Conservation (phyloP, 2,113 vertebrate species). For the Xyliphius kryptos region DNA sequence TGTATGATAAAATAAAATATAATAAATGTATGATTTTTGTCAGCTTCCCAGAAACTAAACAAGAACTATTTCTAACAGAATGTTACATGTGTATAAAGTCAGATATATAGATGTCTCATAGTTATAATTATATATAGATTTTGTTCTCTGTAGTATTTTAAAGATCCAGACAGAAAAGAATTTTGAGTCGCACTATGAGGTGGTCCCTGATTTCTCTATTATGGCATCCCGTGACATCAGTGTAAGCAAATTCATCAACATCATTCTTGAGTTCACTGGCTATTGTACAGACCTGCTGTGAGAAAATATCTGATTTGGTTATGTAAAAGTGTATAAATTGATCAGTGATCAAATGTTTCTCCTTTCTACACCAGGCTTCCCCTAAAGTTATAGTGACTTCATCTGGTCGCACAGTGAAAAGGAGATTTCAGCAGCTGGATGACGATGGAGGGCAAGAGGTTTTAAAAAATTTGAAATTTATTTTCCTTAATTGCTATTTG, state of each 20-base stretch:
- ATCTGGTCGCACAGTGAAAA: slow-evolving; percentile 86
- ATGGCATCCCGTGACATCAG: slow-evolving; percentile 66
- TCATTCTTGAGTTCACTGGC: neutral
- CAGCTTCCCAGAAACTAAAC: too few species aligned
- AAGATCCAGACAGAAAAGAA: slow-evolving; percentile 73
- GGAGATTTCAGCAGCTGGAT: slow-evolving; percentile 74
- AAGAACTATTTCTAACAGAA: too few species aligned
- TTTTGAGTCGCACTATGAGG: slow-evolving; percentile 62
- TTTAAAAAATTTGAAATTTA: slow-evolving; percentile 24
- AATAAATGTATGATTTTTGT: too few species aligned
- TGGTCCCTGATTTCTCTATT: slow-evolving; percentile 81
- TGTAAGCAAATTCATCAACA: slow-evolving; percentile 61
- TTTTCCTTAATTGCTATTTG: too few species aligned
- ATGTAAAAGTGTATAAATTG: too few species aligned
- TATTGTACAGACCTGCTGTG: neutral
- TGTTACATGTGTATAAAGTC: too few species aligned
- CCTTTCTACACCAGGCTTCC: slow-evolving; percentile 52
- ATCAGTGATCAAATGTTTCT: neutral
- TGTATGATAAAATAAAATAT: too few species aligned
- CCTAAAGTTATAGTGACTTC: slow-evolving; percentile 77
- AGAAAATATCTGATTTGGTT: too few species aligned
- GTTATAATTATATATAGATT: neutral
- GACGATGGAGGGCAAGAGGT: slow-evolving; percentile 92
- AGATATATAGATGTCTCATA: too few species aligned
- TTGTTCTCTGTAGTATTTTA: slow-evolving; percentile 67